Evolutionary conservation across 2,888 invertebrate genomes (phyloP).

Genomic region (Agrochola lychnidis): DNA sequence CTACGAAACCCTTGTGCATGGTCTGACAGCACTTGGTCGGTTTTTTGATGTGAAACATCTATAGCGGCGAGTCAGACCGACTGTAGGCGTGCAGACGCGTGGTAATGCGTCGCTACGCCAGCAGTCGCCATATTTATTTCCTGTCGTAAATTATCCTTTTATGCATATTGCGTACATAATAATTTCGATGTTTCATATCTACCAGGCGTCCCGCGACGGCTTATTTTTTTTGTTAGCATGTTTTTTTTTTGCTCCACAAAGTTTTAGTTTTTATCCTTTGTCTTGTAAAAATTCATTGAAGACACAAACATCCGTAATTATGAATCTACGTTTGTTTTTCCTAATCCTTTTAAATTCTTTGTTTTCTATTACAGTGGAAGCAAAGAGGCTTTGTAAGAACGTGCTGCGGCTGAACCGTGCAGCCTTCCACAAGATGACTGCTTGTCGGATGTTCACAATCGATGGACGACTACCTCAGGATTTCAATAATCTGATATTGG

Average conservation of each 20-base stretch:
- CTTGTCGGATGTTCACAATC: constrained; percentile 29
- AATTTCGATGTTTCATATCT: no score
- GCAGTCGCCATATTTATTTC: no score
- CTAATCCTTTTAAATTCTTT: not conserved
- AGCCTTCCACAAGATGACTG: constrained; percentile 24
- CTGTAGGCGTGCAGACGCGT: no score
- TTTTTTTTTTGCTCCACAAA: not conserved
- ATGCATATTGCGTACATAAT: no score
- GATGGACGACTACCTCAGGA: constrained; percentile 14
- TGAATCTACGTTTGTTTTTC: not conserved
- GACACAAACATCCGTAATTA: not conserved
- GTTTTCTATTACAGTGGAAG: constrained; percentile 22
- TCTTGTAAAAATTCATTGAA: not conserved
- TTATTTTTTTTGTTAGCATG: not conserved
- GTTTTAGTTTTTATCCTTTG: not conserved
- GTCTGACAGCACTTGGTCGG: not conserved
- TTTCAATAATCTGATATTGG: constrained; percentile 21
- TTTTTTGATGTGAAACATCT: not conserved
- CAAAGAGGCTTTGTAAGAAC: constrained; percentile 35
- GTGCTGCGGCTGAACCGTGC: constrained; percentile 31
- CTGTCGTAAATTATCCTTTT: no score
- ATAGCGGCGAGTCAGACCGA: no score
- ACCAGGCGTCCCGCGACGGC: no score
- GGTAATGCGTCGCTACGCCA: no score
- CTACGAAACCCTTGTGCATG: not conserved